Evolutionary conservation across 2,888 invertebrate genomes (phyloP), one percentile per base, ranked within the genome.

Genomic region (Ypsolopha sequella): DNA sequence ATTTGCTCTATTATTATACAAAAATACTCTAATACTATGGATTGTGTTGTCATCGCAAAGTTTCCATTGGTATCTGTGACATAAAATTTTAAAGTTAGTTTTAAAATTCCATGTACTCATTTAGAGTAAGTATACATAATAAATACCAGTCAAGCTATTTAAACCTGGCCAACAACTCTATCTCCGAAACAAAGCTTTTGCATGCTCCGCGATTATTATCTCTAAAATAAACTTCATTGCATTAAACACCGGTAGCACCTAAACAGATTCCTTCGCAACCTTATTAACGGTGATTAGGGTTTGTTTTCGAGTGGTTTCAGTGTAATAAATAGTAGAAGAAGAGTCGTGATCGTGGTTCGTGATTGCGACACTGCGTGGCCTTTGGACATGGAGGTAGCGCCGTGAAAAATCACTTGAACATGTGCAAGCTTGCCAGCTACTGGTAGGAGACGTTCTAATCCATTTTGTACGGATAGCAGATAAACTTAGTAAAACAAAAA

Each of bases 351-450:
- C 81, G 63, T 62, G 79, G 76, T 77, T 86, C 85, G 85, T 85
- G 85, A 86, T 85, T 85, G 75, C 80, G 74, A 85, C 85, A 85
- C 79, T 81, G 82, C 79, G 79, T 84, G 82, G 79, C 82, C 86
- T 85, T 85, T 85, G 82, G 70, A 80, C 82, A 80, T 68, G 76
- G 82, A 80, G 76, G 73, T 70, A 76, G 70, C 81, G 79, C 85
- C 80, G 85, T 86, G 86, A 86, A 86, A 85, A 85, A 85, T 84
- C 81, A 85, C 79, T 80, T 74, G 76, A 79, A 84, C 86, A 82
- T 78, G 76, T 86, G 85, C 82, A 81, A 79, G 75, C 62, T 66
- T 68, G 73, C 75, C 66, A 72, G 72, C 73, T 70, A 66, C 54
- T 55, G 67, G 61, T 63, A 65, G 59, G 68, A 66, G 64, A 81